phyloP scores from a whole-genome alignment of 1,140 invertebrate genomes.

The Hyposmocoma kahamanoa region DNA sequence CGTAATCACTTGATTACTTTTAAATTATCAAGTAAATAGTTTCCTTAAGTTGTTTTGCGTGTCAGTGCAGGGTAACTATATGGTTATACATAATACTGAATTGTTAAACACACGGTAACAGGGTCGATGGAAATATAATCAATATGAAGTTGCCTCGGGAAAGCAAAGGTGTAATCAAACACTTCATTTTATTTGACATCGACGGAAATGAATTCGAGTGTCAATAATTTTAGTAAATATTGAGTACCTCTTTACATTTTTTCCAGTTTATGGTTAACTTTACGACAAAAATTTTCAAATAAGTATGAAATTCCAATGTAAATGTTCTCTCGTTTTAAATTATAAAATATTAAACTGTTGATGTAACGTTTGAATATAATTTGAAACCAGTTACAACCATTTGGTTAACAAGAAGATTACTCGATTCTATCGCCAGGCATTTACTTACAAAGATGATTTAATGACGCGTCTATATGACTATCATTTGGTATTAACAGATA shows the following conservation, averaged over 20 bases:
- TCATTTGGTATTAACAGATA: slow-evolving; percentile 23
- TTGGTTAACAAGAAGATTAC: slow-evolving; percentile 34
- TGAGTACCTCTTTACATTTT: not conserved
- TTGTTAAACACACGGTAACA: not conserved
- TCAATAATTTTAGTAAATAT: not conserved
- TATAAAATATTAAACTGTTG: slow-evolving; percentile 31
- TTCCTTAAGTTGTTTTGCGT: not conserved
- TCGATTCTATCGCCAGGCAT: slow-evolving; percentile 19
- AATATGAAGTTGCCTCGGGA: not conserved
- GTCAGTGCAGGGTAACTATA: not conserved
- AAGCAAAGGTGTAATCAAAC: slow-evolving; percentile 1
- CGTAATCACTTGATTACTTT: not conserved
- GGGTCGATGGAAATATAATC: not conserved
- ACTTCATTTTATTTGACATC: not conserved
- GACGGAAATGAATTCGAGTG: not conserved
- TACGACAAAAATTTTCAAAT: not conserved
- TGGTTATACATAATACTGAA: slow-evolving; percentile 3
- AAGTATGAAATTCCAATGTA: slow-evolving; percentile 24
- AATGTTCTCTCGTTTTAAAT: slow-evolving; percentile 35
- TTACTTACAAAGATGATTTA: slow-evolving; percentile 20
- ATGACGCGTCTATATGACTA: slow-evolving; percentile 21
- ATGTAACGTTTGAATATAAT: slow-evolving; percentile 20
- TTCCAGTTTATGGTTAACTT: not conserved
- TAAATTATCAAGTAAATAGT: not conserved
- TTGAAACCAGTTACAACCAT: slow-evolving; percentile 29